These are phyloP conservation scores for Spilarctia lutea DNA, from an alignment of 2,888 invertebrate genomes.

Conservation along the genomic window DNA sequence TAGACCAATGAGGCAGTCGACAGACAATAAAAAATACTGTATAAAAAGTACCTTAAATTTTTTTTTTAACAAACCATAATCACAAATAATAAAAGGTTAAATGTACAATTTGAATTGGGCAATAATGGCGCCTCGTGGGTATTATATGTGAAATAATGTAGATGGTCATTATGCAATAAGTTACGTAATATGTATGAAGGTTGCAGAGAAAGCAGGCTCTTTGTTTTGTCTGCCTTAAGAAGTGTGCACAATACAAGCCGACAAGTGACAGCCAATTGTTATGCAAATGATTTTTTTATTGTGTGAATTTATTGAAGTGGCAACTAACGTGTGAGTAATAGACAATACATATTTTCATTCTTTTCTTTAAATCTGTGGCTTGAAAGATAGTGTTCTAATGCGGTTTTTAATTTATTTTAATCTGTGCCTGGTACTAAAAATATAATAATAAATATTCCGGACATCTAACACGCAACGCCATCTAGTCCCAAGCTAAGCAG, in stretches of 20 bases:
- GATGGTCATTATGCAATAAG: slow-evolving; percentile 29
- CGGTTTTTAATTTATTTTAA: too few relatives aligned
- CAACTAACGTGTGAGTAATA: background rate
- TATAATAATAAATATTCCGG: too few relatives aligned
- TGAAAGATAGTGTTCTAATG: background rate
- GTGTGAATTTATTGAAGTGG: background rate
- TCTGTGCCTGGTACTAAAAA: too few relatives aligned
- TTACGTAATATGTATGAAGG: slow-evolving; percentile 35
- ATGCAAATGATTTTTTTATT: slow-evolving; percentile 11
- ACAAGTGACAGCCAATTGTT: slow-evolving; percentile 8
- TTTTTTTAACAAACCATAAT: background rate
- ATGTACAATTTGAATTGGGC: slow-evolving; percentile 28
- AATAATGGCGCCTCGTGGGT: slow-evolving; percentile 23
- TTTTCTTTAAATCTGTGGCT: background rate
- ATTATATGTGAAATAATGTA: slow-evolving; percentile 35
- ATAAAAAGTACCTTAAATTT: too few relatives aligned
- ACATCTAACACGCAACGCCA: too few relatives aligned
- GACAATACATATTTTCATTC: background rate
- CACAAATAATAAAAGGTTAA: slow-evolving; percentile 5
- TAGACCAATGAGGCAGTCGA: too few relatives aligned
- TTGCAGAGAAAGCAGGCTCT: slow-evolving; percentile 45
- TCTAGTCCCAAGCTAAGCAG: too few relatives aligned
- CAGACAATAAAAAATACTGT: too few relatives aligned
- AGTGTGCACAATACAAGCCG: slow-evolving; percentile 21
- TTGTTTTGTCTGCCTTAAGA: slow-evolving; percentile 37